Percentiles rank a stretch among this genome's conserved stretches.
Conservation (phyloP, 2,113 vertebrate genomes). For the Alligator mississippiensis region DNA sequence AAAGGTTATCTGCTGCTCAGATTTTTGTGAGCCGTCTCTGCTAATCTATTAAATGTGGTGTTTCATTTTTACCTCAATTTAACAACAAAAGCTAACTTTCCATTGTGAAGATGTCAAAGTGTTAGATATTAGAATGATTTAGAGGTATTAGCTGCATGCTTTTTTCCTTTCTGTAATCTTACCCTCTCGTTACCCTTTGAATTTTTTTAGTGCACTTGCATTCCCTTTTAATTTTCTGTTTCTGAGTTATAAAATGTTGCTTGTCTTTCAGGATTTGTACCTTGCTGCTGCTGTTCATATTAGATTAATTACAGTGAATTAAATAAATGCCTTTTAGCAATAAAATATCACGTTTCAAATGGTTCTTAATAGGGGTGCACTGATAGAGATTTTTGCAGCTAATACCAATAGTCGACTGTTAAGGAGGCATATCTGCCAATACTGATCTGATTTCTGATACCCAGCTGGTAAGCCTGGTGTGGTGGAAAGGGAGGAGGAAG, state of each 20-base stretch:
- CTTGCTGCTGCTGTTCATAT: background rate
- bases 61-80: slow-evolving; percentile 32
- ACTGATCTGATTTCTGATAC: too few species aligned
- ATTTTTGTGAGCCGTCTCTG: slow-evolving; percentile 4
- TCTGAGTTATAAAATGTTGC: slow-evolving; percentile 11
- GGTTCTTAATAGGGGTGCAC: background rate
- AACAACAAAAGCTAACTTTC: slow-evolving; percentile 22
- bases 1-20: background rate
- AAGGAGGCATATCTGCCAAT: too few species aligned
- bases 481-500: too few species aligned
- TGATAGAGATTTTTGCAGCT: too few species aligned
- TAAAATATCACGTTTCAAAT: background rate
- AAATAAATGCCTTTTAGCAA: slow-evolving; percentile 7
- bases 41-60: slow-evolving; percentile 1
- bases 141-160: background rate
- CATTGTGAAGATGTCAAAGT: background rate
- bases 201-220: slow-evolving; percentile 10
- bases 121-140: slow-evolving; percentile 40
- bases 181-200: background rate
- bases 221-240: slow-evolving; percentile 42
- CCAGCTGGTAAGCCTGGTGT: too few species aligned
- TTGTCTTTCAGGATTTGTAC: background rate
- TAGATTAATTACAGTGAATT: slow-evolving; percentile 24
- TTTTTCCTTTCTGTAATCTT: slow-evolving; percentile 14
- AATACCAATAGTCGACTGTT: too few species aligned